Conservation (phyloP, 2,113 vertebrate species). For the Otocyon megalotis region DNA sequence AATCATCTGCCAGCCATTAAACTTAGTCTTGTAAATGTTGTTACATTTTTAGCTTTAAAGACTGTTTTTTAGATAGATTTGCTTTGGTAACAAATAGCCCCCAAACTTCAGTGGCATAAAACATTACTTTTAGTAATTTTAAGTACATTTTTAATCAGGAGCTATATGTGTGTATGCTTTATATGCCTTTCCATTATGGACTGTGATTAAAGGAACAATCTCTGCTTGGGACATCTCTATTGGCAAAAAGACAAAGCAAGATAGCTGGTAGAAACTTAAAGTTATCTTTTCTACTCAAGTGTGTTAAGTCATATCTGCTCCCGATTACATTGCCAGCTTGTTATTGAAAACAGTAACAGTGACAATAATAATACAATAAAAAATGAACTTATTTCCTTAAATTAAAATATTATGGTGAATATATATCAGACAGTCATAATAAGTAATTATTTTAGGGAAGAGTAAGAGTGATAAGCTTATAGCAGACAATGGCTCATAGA, state of each 20-base stretch:
- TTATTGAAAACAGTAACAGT: neutral
- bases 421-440: neutral
- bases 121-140: neutral
- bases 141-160: neutral
- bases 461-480: neutral
- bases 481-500: neutral
- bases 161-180: neutral
- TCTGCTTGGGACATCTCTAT: neutral
- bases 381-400: neutral
- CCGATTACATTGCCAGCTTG: neutral
- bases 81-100: neutral
- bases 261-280: neutral
- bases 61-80: neutral
- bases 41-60: neutral
- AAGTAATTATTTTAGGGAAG: neutral
- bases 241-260: neutral
- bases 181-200: neutral
- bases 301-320: neutral
- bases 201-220: neutral
- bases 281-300: neutral
- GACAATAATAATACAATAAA: neutral
- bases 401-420: neutral
- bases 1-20: neutral
- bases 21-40: neutral
- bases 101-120: neutral